phyloP scores from a whole-genome alignment of 1,140 invertebrate species.

The Listronotus bonariensis region DNA sequence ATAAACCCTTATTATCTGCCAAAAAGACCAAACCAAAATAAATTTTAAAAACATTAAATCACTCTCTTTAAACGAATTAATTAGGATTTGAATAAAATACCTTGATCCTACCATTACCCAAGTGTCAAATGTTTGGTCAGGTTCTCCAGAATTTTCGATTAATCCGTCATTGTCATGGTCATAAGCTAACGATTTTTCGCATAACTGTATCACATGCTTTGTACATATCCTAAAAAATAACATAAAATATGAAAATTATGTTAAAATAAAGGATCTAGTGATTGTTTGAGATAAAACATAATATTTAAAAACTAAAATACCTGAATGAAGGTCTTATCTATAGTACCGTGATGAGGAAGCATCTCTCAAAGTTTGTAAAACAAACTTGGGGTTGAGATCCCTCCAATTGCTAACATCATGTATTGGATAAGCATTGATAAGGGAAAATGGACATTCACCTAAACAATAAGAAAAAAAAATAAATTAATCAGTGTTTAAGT shows the following conservation, averaged over 20 bases:
- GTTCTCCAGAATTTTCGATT: conserved; percentile 87
- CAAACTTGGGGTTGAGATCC: conserved; percentile 92
- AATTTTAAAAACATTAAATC: too few relatives aligned
- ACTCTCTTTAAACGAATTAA: too few relatives aligned
- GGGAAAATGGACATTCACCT: conserved; percentile 82
- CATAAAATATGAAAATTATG: too few relatives aligned
- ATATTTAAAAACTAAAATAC: too few relatives aligned
- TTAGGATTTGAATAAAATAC: conserved; percentile 56
- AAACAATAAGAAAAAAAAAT: too few relatives aligned
- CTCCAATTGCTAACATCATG: conserved; percentile 91
- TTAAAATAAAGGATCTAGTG: too few relatives aligned
- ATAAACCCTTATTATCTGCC: too few relatives aligned
- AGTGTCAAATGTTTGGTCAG: conserved; percentile 92
- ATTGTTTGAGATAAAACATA: too few relatives aligned
- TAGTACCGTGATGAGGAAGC: conserved; percentile 50
- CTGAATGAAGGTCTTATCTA: not conserved
- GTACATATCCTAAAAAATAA: conserved; percentile 63
- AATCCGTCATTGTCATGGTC: conserved; percentile 86
- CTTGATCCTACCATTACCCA: conserved; percentile 90
- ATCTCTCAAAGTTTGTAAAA: conserved; percentile 83
- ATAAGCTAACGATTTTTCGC: conserved; percentile 68
- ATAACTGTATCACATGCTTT: conserved; percentile 63
- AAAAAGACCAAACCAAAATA: too few relatives aligned
- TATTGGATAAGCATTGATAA: conserved; percentile 87
- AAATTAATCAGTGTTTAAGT: too few relatives aligned